Percentiles rank a stretch among this genome's conserved stretches.
phyloP scores from a whole-genome alignment of 2,888 invertebrate species.

The Tiliacea citrago region DNA sequence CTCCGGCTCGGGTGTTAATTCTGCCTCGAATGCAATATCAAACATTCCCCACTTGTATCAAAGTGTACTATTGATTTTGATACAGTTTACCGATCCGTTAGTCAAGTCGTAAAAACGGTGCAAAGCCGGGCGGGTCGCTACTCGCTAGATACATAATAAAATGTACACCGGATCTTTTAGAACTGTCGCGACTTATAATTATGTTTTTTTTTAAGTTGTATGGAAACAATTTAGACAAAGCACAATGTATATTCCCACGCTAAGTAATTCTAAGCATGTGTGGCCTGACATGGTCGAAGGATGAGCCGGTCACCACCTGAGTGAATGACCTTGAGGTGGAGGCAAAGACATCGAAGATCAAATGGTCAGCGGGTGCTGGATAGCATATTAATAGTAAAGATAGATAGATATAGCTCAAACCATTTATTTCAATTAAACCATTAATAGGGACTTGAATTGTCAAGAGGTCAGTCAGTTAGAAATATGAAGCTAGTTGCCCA shows the following conservation, averaged over 20 bases:
- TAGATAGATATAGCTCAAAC: background rate
- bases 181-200: background rate
- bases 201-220: background rate
- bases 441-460: no score
- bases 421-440: no score
- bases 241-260: constrained; percentile 63
- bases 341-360: constrained; percentile 20
- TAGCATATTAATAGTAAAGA: constrained; percentile 8
- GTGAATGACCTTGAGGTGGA: constrained; percentile 29
- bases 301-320: constrained; percentile 16
- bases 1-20: no score
- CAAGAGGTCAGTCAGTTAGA: no score
- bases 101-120: no score
- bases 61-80: no score
- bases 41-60: no score
- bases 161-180: background rate
- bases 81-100: no score
- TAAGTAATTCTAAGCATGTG: constrained; percentile 40
- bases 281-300: constrained; percentile 10
- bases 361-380: background rate
- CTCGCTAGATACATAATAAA: background rate
- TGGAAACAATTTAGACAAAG: background rate
- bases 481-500: no score
- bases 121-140: no score
- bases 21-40: no score